Base-by-base conservation (phyloP, 2,888 invertebrate genomes). In the Blera fallax region DNA sequence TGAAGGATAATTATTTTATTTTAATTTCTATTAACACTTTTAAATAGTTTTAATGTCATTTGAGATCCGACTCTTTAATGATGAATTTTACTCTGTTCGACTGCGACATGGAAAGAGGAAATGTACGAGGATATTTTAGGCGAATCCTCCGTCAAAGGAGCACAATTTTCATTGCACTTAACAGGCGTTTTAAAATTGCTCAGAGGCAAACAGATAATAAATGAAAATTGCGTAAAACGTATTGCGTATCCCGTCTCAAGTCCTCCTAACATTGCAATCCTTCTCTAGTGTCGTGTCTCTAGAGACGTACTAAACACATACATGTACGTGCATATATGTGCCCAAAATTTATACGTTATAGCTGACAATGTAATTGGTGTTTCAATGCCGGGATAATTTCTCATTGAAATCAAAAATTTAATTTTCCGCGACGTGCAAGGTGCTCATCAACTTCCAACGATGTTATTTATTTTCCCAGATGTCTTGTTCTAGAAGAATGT, bases 361-460 rank as follows among this genome's bases (percentile, higher is more conserved):
- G 14, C 45, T 62, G 73, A 62, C 29, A 73, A 62, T 18, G 50
- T 73, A 50, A 52, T 62, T 60, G 48, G 32, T 70, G 27, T 14
- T 69, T 29, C 69, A 69, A 56, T 43, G 58, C 24, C 5, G 43
- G 40, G 29, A 69, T 54, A 40, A 69, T 54, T 54, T 74, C 34
- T 52, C 43, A 45, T 73, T 50, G 73, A 64, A 73, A 62, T 52
- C 18, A 52, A 73, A 73, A 62, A 62, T 73, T 40, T 37, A 64
- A 64, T 74, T 74, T 64, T 24, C 14, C 45, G 16, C 32, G 43
- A 73, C 62, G 60, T 50, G 48, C 7, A 48, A 72, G 50, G 24
- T 48, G 56, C 60, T 52, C 27, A 62, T 60, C 60, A 72, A 40
- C 60, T 52, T 62, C 29, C 34, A 72, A 40, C 8, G 43, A 21